Percentiles rank a stretch among this genome's conserved stretches.
Evolutionary conservation across 2,797 vertebrate genomes (phyloP).

Genomic region (Leptatherina wallacei): DNA sequence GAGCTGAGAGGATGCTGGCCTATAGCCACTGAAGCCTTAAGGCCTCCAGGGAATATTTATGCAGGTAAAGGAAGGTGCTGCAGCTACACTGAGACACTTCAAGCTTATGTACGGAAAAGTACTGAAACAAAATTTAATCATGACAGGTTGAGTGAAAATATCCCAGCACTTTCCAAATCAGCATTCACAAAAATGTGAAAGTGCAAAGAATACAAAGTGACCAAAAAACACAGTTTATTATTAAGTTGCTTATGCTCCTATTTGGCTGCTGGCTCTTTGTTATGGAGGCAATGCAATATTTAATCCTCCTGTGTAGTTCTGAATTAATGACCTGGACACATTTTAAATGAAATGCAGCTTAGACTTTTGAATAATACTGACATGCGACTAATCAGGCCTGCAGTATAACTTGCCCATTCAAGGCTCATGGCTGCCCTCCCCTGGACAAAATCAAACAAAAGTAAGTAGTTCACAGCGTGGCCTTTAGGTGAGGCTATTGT

Average conservation of each 20-base stretch:
- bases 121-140: neutral
- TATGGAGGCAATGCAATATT: conserved; percentile 5
- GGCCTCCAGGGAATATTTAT: conserved; percentile 23
- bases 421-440: conserved; percentile 79
- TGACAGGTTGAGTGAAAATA: neutral
- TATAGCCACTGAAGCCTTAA: conserved; percentile 48
- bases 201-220: conserved; percentile 13
- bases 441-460: conserved; percentile 65
- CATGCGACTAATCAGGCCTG: conserved; percentile 14
- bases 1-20: conserved; percentile 48
- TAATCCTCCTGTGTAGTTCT: conserved; percentile 37
- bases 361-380: conserved; percentile 47
- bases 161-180: neutral
- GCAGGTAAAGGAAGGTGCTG: conserved; percentile 35
- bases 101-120: conserved; percentile 9
- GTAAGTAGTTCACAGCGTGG: neutral
- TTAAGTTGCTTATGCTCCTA: neutral
- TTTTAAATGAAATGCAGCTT: conserved; percentile 47
- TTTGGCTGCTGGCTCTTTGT: conserved; percentile 9
- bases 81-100: conserved; percentile 12
- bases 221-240: conserved; percentile 9
- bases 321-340: conserved; percentile 49
- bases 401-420: conserved; percentile 27
- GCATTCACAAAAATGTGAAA: conserved; percentile 4
- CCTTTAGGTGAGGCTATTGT: conserved; percentile 72